Conservation (phyloP, 2,797 vertebrate species). For the Rachycentron canadum region DNA sequence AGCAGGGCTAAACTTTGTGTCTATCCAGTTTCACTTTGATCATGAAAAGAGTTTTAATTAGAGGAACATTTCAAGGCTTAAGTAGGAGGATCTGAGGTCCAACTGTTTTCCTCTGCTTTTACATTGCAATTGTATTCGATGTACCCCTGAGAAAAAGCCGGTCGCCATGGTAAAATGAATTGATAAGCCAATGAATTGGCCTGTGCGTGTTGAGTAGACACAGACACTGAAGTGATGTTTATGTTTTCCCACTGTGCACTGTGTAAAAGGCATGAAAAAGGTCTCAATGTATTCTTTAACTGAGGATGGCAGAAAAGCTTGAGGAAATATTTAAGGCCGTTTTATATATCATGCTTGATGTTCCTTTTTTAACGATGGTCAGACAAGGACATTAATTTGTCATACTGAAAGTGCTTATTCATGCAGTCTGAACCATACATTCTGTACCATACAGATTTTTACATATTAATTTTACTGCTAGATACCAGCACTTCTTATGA, state of each 20-base stretch:
- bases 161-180: constrained; percentile 65
- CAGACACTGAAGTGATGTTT: constrained; percentile 21
- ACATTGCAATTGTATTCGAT: constrained; percentile 52
- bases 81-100: constrained; percentile 67
- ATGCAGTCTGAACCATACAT: constrained; percentile 23
- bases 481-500: not conserved
- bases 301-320: constrained; percentile 16
- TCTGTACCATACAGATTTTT: constrained; percentile 18
- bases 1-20: constrained; percentile 22
- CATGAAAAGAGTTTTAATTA: constrained; percentile 73
- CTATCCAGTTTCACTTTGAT: constrained; percentile 67
- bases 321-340: constrained; percentile 20
- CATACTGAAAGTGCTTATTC: constrained; percentile 27
- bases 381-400: constrained; percentile 37
- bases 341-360: constrained; percentile 26
- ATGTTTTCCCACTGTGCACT: constrained; percentile 18
- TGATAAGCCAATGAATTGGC: constrained; percentile 40
- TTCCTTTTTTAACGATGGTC: constrained; percentile 40
- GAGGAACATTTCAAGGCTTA: constrained; percentile 64
- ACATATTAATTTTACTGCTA: constrained; percentile 12
- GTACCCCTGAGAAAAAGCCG: constrained; percentile 39
- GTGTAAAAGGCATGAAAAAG: constrained; percentile 43
- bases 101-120: constrained; percentile 66
- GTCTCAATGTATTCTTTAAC: constrained; percentile 22
- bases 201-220: constrained; percentile 20